phyloP scores from a whole-genome alignment of 2,888 invertebrate genomes.

The Synanthedon andrenaeformis region DNA sequence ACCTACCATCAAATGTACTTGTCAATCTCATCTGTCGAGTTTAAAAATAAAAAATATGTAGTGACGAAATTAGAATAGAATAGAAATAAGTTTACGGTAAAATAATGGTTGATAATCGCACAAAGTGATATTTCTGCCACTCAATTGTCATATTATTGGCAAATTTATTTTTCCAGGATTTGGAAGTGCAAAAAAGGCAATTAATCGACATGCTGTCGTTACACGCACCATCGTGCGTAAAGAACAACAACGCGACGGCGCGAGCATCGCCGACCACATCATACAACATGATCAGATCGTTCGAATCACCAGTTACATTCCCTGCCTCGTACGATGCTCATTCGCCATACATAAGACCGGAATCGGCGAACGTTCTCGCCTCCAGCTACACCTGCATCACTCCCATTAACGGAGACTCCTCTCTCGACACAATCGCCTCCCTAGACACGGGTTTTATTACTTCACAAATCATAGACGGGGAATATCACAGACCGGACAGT shows the following conservation, averaged over 20 bases:
- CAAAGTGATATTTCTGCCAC: too few species aligned
- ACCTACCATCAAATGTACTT: too few species aligned
- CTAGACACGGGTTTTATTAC: constrained; percentile 47
- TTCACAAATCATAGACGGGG: constrained; percentile 45
- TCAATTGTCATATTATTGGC: too few species aligned
- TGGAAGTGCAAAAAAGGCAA: constrained; percentile 83
- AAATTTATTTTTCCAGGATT: constrained; percentile 66
- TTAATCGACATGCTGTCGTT: constrained; percentile 83
- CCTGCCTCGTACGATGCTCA: constrained; percentile 52
- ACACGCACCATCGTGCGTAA: constrained; percentile 80
- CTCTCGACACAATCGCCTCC: constrained; percentile 51
- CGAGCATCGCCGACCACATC: constrained; percentile 46
- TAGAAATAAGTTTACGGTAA: too few species aligned
- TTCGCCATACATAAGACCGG: constrained; percentile 64
- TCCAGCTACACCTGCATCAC: constrained; percentile 53
- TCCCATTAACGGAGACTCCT: constrained; percentile 46
- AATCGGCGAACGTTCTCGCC: constrained; percentile 63
- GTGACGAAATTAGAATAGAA: too few species aligned
- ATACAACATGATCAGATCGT: constrained; percentile 57
- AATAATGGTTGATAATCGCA: too few species aligned
- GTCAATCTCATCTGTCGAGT: too few species aligned
- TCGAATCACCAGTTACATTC: constrained; percentile 59
- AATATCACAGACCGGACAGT: constrained; percentile 57
- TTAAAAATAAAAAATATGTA: too few species aligned
- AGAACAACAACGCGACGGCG: constrained; percentile 50